Evolutionary conservation across 2,888 invertebrate genomes (phyloP), one percentile per base, ranked within the genome.

Genomic region (Byasa hedistus): DNA sequence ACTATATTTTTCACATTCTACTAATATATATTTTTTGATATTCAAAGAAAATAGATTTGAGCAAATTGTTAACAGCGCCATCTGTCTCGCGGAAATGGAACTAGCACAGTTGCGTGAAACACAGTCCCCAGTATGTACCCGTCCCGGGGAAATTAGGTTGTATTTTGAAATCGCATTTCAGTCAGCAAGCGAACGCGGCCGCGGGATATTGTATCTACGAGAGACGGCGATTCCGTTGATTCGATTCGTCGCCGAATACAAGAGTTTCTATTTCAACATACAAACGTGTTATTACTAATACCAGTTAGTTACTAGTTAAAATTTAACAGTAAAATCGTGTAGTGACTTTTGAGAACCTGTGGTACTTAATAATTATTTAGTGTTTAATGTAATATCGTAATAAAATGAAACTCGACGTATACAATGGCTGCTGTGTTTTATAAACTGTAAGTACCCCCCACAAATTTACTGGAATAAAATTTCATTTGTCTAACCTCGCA

Each of bases 71-170:
- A 68, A 70, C 54, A 75, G 64, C 73, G 78, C 75, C 78, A 79
- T 76, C 79, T 78, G 69, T 68, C 66, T 63, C 39, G 36, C 54
- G 57, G 51, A 66, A 70, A 70, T 61, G 64, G 70, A 71, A 80
- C 77, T 72, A 73, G 66, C 51, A 68, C 70, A 72, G 75, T 75
- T 76, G 76, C 74, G 74, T 77, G 73, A 76, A 75, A 77, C 76
- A 77, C 72, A 74, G 79, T 74, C 74, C 73, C 75, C 75, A 76
- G 77, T 73, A 79, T 75, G 76, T 74, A 75, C n/a, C 77, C 77
- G 78, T 75, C 71, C 77, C 78, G 73, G 76, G 78, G 78, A 83
- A 86, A 86, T 85, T 83, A 83, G 86, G 84, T 86, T 84, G 83
- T 81, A 80, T 81, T 84, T 79, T 77, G 78, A 78, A 75, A 72